Conservation (phyloP, 2,888 invertebrate genomes). For the Sepiola atlantica region DNA sequence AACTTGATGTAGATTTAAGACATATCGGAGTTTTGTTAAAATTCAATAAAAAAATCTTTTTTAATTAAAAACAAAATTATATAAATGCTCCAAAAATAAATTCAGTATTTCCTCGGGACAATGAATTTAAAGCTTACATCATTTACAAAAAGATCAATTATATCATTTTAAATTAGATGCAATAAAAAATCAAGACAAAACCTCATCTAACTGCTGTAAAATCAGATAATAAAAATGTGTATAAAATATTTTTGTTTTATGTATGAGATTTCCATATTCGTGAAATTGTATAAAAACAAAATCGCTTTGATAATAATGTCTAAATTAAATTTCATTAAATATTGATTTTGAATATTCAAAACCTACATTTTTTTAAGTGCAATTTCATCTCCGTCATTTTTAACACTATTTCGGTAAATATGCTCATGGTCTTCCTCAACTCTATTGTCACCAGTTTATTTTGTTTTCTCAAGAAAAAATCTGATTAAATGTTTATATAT, state of each 20-base stretch:
- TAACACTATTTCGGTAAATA: background rate
- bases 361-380: background rate
- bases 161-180: background rate
- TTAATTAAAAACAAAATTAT: too few species aligned
- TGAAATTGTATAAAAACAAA: too few species aligned
- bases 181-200: background rate
- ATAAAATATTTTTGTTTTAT: background rate
- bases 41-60: too few species aligned
- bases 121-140: background rate
- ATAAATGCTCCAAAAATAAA: background rate
- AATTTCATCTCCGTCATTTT: background rate
- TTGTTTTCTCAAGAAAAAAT: background rate
- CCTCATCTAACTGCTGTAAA: background rate
- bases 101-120: background rate
- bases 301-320: background rate
- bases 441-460: background rate
- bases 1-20: too few species aligned
- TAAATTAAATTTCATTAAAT: background rate
- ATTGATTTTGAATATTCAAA: background rate
- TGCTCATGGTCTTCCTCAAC: background rate
- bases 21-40: too few species aligned
- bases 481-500: background rate
- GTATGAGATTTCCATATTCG: background rate
- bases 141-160: background rate
- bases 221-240: background rate